Percentiles rank a stretch among this genome's conserved stretches.
Evolutionary conservation across 1,140 invertebrate genomes (phyloP).

Genomic region (Luehdorfia chinensis): DNA sequence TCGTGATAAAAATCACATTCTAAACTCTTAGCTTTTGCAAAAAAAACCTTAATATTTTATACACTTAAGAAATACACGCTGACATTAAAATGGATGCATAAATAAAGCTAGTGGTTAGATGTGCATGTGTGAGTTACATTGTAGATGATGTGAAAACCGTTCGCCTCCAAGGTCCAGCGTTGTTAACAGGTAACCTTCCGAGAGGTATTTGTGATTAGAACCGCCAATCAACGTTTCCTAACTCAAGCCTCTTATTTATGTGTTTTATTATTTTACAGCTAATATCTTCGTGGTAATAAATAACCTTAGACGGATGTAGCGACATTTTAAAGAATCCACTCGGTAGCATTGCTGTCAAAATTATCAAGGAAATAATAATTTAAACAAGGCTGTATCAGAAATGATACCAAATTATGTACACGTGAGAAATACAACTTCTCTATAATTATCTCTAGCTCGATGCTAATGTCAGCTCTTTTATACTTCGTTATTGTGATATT

Average conservation of each 20-base stretch:
- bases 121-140: slow-evolving; percentile 18
- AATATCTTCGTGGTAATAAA: slow-evolving; percentile 14
- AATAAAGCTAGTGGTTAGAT: slow-evolving; percentile 13
- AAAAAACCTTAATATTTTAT: slow-evolving; percentile 12
- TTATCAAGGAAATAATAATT: slow-evolving; percentile 9
- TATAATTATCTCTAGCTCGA: neutral
- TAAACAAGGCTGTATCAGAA: slow-evolving; percentile 2
- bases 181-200: slow-evolving; percentile 35
- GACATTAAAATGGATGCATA: slow-evolving; percentile 14
- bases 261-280: slow-evolving; percentile 21
- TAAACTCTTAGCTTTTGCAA: too few species aligned
- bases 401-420: neutral
- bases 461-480: too few species aligned
- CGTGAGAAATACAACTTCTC: neutral
- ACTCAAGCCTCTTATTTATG: slow-evolving; percentile 25
- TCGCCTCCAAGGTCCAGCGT: slow-evolving; percentile 33
- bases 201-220: slow-evolving; percentile 51
- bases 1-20: too few species aligned
- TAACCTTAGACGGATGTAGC: slow-evolving; percentile 9
- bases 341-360: neutral
- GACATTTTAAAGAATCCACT: slow-evolving; percentile 6
- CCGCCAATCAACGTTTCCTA: slow-evolving; percentile 44
- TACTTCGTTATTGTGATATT: too few species aligned
- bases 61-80: slow-evolving; percentile 14
- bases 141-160: slow-evolving; percentile 42